Evolutionary conservation across 2,113 vertebrate species (phyloP).

Genomic region (Microcebus ravelobensis): DNA sequence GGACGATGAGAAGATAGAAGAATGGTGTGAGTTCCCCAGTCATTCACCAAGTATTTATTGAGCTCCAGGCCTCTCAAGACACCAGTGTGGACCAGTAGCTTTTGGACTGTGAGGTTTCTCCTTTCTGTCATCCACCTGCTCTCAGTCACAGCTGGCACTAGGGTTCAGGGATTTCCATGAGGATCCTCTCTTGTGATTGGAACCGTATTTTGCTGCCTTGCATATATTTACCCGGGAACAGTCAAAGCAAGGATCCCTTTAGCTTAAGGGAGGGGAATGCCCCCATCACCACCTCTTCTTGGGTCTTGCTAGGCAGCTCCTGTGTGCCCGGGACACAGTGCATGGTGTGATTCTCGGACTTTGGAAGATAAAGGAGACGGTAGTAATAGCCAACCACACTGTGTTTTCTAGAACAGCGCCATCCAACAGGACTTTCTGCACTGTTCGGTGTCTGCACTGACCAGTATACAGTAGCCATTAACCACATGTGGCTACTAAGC

Average conservation of each 20-base stretch:
- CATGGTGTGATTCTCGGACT: rapidly evolving
- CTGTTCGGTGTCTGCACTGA: rapidly evolving
- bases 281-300: rapidly evolving
- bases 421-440: not conserved
- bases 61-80: not conserved
- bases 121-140: rapidly evolving
- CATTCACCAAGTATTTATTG: rapidly evolving
- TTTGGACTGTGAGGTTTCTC: rapidly evolving
- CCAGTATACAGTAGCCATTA: rapidly evolving
- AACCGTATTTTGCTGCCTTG: not conserved
- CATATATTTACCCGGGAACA: rapidly evolving
- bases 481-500: rapidly evolving
- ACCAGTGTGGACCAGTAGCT: rapidly evolving
- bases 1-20: not conserved
- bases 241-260: not conserved
- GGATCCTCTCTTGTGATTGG: not conserved
- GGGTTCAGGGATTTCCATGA: no score
- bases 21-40: not conserved
- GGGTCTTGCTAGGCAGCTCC: not conserved
- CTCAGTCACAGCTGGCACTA: not conserved
- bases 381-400: not conserved
- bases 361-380: not conserved
- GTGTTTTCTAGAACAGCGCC: rapidly evolving
- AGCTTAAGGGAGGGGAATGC: not conserved
- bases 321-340: rapidly evolving